phyloP scores from a whole-genome alignment of 1,140 invertebrate genomes.

The Cydia splendana region DNA sequence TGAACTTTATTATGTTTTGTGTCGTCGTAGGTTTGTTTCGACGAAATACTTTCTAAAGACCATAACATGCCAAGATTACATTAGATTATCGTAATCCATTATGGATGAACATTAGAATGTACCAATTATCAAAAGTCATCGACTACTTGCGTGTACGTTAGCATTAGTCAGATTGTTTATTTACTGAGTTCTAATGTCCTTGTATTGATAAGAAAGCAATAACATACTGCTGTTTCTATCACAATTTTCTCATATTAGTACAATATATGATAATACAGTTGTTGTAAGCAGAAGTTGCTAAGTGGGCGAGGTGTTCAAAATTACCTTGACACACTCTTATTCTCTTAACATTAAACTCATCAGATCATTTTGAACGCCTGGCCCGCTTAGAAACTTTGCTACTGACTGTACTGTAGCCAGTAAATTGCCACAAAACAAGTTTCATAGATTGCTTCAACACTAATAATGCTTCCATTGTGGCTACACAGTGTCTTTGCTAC shows the following conservation, averaged over 20 bases:
- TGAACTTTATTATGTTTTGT: conserved; percentile 37
- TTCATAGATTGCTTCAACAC: not conserved
- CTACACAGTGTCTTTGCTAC: not conserved
- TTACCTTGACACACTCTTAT: too few species aligned
- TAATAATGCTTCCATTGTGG: not conserved
- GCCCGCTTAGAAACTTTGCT: too few species aligned
- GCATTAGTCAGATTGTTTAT: not conserved
- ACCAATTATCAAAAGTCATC: not conserved
- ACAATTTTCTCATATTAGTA: not conserved
- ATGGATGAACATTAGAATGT: not conserved
- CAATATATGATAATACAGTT: too few species aligned
- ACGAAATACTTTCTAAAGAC: conserved; percentile 18
- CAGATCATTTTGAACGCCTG: too few species aligned
- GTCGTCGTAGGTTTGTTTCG: conserved; percentile 29
- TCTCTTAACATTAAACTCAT: too few species aligned
- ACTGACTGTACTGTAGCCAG: too few species aligned
- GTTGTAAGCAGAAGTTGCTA: too few species aligned
- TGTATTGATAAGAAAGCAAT: not conserved
- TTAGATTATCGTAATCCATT: not conserved
- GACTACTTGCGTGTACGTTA: not conserved
- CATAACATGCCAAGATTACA: not conserved
- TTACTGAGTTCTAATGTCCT: not conserved
- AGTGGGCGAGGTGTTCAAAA: too few species aligned
- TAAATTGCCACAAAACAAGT: too few species aligned
- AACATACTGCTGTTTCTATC: not conserved